Conservation (phyloP, 2,113 vertebrate species). For the Rissa tridactyla region DNA sequence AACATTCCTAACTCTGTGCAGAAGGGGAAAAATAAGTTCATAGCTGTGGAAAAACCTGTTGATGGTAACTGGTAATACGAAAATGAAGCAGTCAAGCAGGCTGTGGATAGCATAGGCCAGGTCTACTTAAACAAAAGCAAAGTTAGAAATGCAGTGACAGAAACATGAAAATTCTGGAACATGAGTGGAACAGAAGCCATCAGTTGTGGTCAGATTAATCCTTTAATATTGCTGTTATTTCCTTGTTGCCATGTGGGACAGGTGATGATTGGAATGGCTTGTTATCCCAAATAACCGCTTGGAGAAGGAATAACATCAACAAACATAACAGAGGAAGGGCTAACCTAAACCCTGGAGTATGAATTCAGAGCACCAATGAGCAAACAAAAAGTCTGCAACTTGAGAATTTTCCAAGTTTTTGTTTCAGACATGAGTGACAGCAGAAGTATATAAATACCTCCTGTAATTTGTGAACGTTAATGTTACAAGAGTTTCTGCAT, state of each 20-base stretch:
- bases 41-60: constrained; percentile 24
- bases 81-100: constrained; percentile 37
- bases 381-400: neutral
- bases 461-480: neutral
- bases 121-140: neutral
- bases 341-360: neutral
- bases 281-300: neutral
- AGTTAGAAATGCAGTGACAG: neutral
- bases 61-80: constrained; percentile 38
- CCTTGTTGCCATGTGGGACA: neutral
- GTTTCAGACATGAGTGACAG: neutral
- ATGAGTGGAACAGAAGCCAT: neutral
- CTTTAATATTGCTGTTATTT: neutral
- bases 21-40: constrained; percentile 32
- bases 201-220: neutral
- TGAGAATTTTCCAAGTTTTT: neutral
- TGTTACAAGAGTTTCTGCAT: neutral
- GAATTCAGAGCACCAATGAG: neutral
- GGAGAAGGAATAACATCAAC: neutral
- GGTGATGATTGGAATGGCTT: neutral
- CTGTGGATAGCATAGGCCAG: neutral
- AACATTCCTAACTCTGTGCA: neutral
- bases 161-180: neutral
- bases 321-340: neutral
- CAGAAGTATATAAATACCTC: neutral